Evolutionary conservation across 2,113 vertebrate species (phyloP).

Genomic region (Elanus axillaris): DNA sequence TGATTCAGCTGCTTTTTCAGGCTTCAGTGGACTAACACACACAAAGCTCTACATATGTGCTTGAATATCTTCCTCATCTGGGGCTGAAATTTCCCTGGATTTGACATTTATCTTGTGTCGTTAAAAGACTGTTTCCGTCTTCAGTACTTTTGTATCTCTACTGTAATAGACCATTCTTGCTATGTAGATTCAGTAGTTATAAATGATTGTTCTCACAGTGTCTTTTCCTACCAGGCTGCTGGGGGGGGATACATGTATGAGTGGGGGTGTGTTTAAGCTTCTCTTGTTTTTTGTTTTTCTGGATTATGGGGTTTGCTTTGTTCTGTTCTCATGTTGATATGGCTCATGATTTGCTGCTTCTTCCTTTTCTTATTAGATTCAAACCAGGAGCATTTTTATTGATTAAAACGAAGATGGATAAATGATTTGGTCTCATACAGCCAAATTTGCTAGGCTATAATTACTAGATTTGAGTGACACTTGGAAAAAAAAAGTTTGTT

Average conservation of each 20-base stretch:
- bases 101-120: neutral
- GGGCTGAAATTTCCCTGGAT: neutral
- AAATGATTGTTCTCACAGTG: neutral
- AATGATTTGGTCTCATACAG: neutral
- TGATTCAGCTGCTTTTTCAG: neutral
- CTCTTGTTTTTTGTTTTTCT: neutral
- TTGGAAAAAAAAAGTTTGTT: neutral
- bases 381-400: neutral
- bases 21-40: neutral
- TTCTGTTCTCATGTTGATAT: neutral
- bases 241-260: fast-evolving
- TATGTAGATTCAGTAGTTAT: fast-evolving
- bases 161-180: neutral
- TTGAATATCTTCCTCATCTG: neutral
- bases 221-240: neutral
- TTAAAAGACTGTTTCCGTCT: neutral
- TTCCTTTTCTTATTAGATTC: neutral
- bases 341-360: neutral
- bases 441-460: neutral
- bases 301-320: neutral
- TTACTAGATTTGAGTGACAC: neutral
- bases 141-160: neutral
- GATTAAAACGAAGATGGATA: neutral
- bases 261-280: neutral
- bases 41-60: neutral